Evolutionary conservation across 2,888 invertebrate species (phyloP), one percentile per base, ranked within the genome.

Genomic region (Ecliptopera silaceata): DNA sequence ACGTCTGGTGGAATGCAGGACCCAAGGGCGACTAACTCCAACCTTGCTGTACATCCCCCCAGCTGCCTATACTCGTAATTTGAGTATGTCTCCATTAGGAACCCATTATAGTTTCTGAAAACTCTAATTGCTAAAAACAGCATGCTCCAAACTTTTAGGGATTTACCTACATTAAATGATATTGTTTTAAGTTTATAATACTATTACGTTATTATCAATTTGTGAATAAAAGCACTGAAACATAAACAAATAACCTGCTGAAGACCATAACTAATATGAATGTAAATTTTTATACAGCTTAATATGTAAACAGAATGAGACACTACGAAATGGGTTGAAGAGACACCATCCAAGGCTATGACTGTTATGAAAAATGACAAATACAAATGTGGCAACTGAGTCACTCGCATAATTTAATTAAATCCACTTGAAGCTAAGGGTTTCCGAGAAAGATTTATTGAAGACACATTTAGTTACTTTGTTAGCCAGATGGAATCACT

Each of bases 341-440:
- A 45, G 44, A 41, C 31, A 54, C 13, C 34, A 34, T n/a, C 12
- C 31, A 56, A 50, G 29, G 38, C 29, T 36, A 55, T 38, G 29
- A 56, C 49, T 49, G 43, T 59, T 64, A 65, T 64, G 65, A 56
- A 62, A 64, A 59, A 60, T 52, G 47, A 41, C 45, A 26, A 29
- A 56, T n/a, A 18, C 36, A 22, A 58, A 48, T 36, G 43, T 42
- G 41, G 44, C 46, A 26, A 34, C 48, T 64, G 63, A 59, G 58
- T 60, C 62, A 62, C 54, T 36, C 18, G 32, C 31, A 52, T 58
- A 56, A 60, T 62, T 64, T 43, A 64, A 66, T 64, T 59, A 59
- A 44, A 47, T 51, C 56, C 57, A 50, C 52, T 61, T 55, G 48
- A 49, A 47, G 50, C 18, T 17, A 43, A 46, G 38, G 20, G 44